These are phyloP conservation scores for Clupea harengus DNA, from an alignment of 2,113 vertebrate genomes.

Conservation along the genomic window DNA sequence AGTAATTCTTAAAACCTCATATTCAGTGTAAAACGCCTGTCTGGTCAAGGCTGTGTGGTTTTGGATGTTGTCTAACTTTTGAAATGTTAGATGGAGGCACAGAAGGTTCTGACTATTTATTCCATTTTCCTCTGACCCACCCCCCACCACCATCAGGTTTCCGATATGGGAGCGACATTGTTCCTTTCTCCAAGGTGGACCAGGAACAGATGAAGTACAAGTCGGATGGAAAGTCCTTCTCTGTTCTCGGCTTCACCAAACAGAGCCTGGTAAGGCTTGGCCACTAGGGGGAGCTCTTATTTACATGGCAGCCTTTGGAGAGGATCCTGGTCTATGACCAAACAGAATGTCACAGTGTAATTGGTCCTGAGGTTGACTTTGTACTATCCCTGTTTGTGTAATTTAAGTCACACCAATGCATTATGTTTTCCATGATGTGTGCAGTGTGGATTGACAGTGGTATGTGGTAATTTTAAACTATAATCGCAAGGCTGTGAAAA, in stretches of 20 bases:
- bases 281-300: constrained; percentile 37
- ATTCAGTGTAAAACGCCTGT: neutral
- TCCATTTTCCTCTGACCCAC: neutral
- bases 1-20: neutral
- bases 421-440: no score
- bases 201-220: constrained; percentile 98
- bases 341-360: neutral
- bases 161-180: constrained; percentile 92
- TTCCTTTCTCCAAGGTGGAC: constrained; percentile 96
- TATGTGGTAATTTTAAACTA: neutral
- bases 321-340: neutral
- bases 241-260: constrained; percentile 88
- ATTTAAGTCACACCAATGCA: no score
- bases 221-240: constrained; percentile 87
- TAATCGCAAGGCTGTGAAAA: neutral
- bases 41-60: neutral
- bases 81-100: neutral
- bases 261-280: constrained; percentile 72
- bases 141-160: constrained; percentile 73
- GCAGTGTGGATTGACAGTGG: neutral
- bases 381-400: no score
- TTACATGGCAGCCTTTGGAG: neutral
- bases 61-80: neutral
- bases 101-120: neutral
- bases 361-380: no score